Evolutionary conservation across 2,113 vertebrate genomes (phyloP), one percentile per base, ranked within the genome.

Genomic region (Phalacrocorax aristotelis): DNA sequence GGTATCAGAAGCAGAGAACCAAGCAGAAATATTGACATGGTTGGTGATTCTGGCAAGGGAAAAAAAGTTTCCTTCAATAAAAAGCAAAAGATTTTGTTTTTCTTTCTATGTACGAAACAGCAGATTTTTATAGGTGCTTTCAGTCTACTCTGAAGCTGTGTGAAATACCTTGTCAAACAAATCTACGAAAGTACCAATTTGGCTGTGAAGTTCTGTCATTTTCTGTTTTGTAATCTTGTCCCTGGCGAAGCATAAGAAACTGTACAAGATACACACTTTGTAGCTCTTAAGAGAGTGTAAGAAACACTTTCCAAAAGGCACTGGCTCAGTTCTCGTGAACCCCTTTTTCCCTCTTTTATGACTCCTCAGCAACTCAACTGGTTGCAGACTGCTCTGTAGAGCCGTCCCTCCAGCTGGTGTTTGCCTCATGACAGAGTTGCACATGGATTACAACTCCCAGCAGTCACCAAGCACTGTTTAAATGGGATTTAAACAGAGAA

Each of bases 271-370:
- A 77, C 54, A 94, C 78, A 65, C 21, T 87, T 93, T 40, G 29
- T 25, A 80, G 46, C 55, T 89, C 87, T 77, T 85, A 49, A 69
- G 40, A 72, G 40, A 85, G 81, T 88, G 78, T 32, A 95, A 91
- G 87, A 80, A 97, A 93, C 57, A 83, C 60, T 91, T 97, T 93
- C 87, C 87, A 94, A 96, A 95, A 94, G 91, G 87, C 81, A 80
- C 14, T 52, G 49, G 23, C 77, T 68, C 61, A 66, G 54, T 79
- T 79, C 75, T 95, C 1, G 15, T 66, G 84, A 93, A 83, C 58
- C 70, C 34, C 78, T 21, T 91, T 83, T 90, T 11, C 54, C 70
- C 51, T 49, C 16, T 89, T 95, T 94, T 91, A 89, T 66, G 78
- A 85, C 49, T 95, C 78, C 61, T 92, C 32, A 51, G 94, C 76